Conservation (phyloP, 2,797 vertebrate genomes). For the Clarias fuscus region DNA sequence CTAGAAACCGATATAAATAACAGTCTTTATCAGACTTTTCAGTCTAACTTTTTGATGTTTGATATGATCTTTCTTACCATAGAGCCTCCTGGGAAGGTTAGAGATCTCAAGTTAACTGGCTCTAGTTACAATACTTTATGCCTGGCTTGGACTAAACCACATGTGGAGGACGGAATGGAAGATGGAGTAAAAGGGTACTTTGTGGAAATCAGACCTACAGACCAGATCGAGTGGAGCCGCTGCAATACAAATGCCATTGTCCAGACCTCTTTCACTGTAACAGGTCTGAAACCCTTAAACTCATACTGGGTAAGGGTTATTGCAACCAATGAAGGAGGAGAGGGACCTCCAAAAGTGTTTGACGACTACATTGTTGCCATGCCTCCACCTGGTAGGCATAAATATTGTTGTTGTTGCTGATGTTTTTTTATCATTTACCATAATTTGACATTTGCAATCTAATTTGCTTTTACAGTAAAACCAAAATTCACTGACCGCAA, state of each 20-base stretch:
- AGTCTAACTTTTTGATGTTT: not conserved
- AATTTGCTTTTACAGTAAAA: constrained; percentile 68
- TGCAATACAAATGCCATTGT: constrained; percentile 74
- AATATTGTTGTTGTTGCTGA: not conserved
- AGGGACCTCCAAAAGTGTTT: constrained; percentile 74
- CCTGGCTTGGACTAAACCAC: constrained; percentile 83
- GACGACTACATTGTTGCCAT: constrained; percentile 71
- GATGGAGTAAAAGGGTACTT: constrained; percentile 81
- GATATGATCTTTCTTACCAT: constrained; percentile 46
- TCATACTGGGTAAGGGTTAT: constrained; percentile 83
- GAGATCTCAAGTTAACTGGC: constrained; percentile 79
- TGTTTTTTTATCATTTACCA: not conserved
- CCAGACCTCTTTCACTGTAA: constrained; percentile 75
- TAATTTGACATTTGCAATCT: not conserved
- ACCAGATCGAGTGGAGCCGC: constrained; percentile 77
- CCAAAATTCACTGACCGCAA: constrained; percentile 79
- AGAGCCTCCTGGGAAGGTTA: constrained; percentile 83
- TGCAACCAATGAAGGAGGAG: constrained; percentile 79
- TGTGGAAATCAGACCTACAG: constrained; percentile 79
- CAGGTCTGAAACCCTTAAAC: constrained; percentile 77
- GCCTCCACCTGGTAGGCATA: constrained; percentile 74
- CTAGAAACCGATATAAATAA: not conserved
- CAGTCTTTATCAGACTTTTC: not conserved
- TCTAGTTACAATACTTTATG: constrained; percentile 77
- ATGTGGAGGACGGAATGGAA: constrained; percentile 65